Evolutionary conservation across 2,888 invertebrate genomes (phyloP).

Genomic region (Drosophila quasianomalipes): DNA sequence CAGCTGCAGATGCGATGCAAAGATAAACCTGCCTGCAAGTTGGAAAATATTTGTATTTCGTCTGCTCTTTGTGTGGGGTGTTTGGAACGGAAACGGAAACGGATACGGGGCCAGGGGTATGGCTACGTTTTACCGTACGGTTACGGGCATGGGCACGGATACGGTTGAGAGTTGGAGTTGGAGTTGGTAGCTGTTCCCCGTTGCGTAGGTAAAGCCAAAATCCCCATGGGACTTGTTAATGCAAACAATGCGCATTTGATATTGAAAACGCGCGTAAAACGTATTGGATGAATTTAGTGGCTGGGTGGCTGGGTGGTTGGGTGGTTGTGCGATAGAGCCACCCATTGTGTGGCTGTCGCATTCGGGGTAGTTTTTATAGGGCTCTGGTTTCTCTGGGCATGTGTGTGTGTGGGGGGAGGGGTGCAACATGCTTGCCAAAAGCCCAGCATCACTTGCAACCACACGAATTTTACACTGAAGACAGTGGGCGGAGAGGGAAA

Average conservation of each 20-base stretch:
- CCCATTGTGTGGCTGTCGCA: constrained; percentile 16
- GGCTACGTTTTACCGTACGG: background rate
- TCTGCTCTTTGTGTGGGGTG: constrained; percentile 27
- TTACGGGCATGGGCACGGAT: background rate
- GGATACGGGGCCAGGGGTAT: background rate
- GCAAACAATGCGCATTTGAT: constrained; percentile 79
- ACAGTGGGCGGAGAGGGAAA: background rate
- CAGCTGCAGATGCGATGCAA: constrained; percentile 5
- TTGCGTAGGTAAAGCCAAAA: constrained; percentile 56
- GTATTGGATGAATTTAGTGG: constrained; percentile 5
- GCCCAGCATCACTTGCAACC: constrained; percentile 64
- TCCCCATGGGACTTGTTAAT: constrained; percentile 82
- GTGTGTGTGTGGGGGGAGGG: background rate
- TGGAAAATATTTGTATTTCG: constrained; percentile 73
- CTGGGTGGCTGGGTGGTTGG: background rate
- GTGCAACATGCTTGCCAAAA: constrained; percentile 27
- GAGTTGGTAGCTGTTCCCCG: constrained; percentile 15
- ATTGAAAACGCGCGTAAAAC: constrained; percentile 54
- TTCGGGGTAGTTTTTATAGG: constrained; percentile 59
- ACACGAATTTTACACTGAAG: constrained; percentile 57
- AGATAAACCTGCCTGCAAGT: constrained; percentile 51
- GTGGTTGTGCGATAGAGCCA: background rate
- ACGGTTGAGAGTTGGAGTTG: background rate
- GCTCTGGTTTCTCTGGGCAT: background rate
- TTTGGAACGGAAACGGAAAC: background rate